phyloP scores from a whole-genome alignment of 1,140 invertebrate species.

The Eulimnadia texana region DNA sequence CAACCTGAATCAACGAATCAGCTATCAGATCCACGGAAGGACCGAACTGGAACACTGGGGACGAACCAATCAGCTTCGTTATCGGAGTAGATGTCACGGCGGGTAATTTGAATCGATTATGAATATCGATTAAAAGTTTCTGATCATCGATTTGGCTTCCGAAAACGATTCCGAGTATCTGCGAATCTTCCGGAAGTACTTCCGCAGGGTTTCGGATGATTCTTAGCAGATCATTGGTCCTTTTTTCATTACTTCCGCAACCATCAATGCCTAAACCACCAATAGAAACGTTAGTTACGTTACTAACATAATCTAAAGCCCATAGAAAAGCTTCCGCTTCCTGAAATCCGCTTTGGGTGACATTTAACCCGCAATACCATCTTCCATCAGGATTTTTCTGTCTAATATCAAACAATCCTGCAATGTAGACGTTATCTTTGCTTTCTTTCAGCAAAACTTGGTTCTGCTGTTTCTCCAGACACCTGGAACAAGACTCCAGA shows the following conservation, averaged over 20 bases:
- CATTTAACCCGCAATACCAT: neutral
- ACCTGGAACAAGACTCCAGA: neutral
- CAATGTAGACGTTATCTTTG: slow-evolving; percentile 7
- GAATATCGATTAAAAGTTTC: neutral
- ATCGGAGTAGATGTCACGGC: neutral
- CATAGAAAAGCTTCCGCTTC: slow-evolving; percentile 5
- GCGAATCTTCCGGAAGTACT: neutral
- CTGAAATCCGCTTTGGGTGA: neutral
- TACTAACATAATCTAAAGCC: slow-evolving; percentile 2
- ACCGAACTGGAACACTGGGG: neutral
- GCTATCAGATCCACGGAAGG: slow-evolving; percentile 1
- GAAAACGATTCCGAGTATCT: neutral
- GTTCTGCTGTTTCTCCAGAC: slow-evolving; percentile 5
- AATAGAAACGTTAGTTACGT: neutral
- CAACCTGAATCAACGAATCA: neutral
- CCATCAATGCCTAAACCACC: neutral
- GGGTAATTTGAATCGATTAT: neutral
- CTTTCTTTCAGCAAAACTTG: neutral
- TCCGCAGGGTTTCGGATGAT: neutral
- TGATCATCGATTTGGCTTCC: neutral
- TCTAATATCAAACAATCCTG: neutral
- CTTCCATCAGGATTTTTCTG: neutral
- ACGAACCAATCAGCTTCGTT: neutral
- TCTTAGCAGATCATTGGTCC: neutral
- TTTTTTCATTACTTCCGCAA: neutral